These are phyloP conservation scores for Petrocephalus sullivani DNA, from an alignment of 2,797 vertebrate species.

Conservation along the genomic window DNA sequence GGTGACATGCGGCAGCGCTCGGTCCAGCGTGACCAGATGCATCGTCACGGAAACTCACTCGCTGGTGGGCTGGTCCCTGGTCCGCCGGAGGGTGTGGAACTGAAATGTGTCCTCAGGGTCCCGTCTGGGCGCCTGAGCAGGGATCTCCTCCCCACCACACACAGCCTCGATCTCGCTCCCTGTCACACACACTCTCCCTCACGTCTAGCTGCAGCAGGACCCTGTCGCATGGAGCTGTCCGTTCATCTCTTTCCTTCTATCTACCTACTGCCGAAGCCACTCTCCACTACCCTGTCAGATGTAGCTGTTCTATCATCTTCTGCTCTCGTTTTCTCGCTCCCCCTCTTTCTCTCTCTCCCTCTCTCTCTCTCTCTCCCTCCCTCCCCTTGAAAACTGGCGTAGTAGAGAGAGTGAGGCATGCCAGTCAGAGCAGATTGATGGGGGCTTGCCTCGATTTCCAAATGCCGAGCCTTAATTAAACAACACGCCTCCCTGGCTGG, in stretches of 20 bases:
- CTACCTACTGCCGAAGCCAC: constrained; percentile 55
- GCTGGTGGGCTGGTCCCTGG: constrained; percentile 26
- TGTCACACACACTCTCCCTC: constrained; percentile 11
- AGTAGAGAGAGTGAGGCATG: constrained; percentile 36
- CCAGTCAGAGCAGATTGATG: constrained; percentile 37
- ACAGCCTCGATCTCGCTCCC: constrained; percentile 6
- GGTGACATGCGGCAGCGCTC: neutral
- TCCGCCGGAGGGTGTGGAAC: neutral
- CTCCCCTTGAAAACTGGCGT: neutral
- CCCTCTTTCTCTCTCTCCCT: neutral
- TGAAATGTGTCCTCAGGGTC: neutral
- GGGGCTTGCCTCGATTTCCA: constrained; percentile 39
- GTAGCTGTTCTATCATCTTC: constrained; percentile 22
- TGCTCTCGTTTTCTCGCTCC: constrained; percentile 7
- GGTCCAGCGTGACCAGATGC: constrained; percentile 24
- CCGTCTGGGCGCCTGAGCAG: neutral
- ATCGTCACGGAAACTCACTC: constrained; percentile 36
- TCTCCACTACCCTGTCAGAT: constrained; percentile 37
- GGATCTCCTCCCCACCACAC: constrained; percentile 23
- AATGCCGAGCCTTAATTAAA: constrained; percentile 47
- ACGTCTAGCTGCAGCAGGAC: constrained; percentile 54
- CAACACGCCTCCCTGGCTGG: constrained; percentile 33
- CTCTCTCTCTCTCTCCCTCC: constrained; percentile 21
- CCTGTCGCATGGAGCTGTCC: constrained; percentile 32
- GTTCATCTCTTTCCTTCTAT: neutral